Evolutionary conservation across 2,888 invertebrate genomes (phyloP).

Genomic region (Drosophila mayaguana): DNA sequence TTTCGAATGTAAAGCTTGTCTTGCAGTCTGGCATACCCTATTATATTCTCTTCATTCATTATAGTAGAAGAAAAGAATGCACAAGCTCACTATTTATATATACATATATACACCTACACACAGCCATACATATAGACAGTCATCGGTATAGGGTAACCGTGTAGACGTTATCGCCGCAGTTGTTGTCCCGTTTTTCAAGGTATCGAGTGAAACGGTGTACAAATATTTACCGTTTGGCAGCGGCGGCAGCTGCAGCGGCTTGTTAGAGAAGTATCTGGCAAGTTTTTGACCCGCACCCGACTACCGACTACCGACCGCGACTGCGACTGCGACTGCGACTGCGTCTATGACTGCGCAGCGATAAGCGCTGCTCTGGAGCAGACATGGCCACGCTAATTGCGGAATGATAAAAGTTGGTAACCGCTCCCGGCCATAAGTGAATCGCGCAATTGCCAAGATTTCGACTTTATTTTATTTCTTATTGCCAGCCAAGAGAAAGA

Average conservation of each 20-base stretch:
- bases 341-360: slow-evolving; percentile 32
- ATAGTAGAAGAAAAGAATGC: slow-evolving; percentile 37
- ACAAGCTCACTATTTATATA: slow-evolving; percentile 58
- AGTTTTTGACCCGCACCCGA: slow-evolving; percentile 53
- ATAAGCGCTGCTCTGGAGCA: slow-evolving; percentile 62
- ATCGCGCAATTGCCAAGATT: slow-evolving; percentile 66
- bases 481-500: slow-evolving; percentile 34
- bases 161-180: slow-evolving; percentile 39
- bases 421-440: slow-evolving; percentile 42
- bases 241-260: slow-evolving; percentile 51
- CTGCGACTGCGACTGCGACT: slow-evolving; percentile 25
- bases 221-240: slow-evolving; percentile 67
- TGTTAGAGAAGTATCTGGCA: slow-evolving; percentile 55
- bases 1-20: neutral
- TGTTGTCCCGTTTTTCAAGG: slow-evolving; percentile 62
- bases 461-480: slow-evolving; percentile 34
- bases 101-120: slow-evolving; percentile 23
- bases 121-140: neutral
- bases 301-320: slow-evolving; percentile 51
- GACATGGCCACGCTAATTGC: slow-evolving; percentile 79
- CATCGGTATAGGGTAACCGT: slow-evolving; percentile 5
- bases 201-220: slow-evolving; percentile 73
- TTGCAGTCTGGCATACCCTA: neutral
- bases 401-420: slow-evolving; percentile 72
- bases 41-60: neutral